phyloP scores from a whole-genome alignment of 2,888 invertebrate genomes.

The Lithosia quadra region DNA sequence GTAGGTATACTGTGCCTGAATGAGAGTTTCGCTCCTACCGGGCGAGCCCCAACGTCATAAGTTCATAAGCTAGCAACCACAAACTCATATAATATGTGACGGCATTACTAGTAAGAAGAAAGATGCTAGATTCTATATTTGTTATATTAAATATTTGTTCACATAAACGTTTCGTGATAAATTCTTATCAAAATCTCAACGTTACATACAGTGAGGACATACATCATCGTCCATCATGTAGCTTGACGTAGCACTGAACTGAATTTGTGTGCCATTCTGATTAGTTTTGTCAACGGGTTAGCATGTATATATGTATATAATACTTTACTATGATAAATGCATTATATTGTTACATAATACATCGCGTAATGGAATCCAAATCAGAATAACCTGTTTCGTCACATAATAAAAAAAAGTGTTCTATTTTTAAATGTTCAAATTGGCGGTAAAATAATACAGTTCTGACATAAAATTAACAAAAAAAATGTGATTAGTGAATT shows the following conservation, averaged over 20 bases:
- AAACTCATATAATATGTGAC: not conserved
- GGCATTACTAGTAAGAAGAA: conserved; percentile 22
- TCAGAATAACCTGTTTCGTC: not conserved
- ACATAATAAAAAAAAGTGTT: conserved; percentile 22
- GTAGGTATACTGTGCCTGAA: too few species aligned
- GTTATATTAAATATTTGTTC: conserved; percentile 55
- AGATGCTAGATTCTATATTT: conserved; percentile 31
- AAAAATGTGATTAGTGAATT: not conserved
- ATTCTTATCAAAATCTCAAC: conserved; percentile 65
- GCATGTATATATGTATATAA: conserved; percentile 29
- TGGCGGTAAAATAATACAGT: not conserved
- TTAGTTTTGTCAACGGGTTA: conserved; percentile 58
- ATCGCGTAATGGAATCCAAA: conserved; percentile 10
- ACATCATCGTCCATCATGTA: conserved; percentile 81
- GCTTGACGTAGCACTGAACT: conserved; percentile 69
- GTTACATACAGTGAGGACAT: conserved; percentile 58
- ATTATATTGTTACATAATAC: conserved; percentile 23
- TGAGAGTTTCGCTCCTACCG: not conserved
- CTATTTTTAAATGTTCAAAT: not conserved
- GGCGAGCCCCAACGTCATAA: not conserved
- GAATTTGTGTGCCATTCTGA: conserved; percentile 67
- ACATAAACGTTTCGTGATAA: conserved; percentile 49
- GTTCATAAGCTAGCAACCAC: conserved; percentile 7
- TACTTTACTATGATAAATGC: conserved; percentile 7
- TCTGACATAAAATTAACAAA: not conserved